Base-by-base conservation (phyloP, 2,888 invertebrate species). In the Cephus nigrinus region DNA sequence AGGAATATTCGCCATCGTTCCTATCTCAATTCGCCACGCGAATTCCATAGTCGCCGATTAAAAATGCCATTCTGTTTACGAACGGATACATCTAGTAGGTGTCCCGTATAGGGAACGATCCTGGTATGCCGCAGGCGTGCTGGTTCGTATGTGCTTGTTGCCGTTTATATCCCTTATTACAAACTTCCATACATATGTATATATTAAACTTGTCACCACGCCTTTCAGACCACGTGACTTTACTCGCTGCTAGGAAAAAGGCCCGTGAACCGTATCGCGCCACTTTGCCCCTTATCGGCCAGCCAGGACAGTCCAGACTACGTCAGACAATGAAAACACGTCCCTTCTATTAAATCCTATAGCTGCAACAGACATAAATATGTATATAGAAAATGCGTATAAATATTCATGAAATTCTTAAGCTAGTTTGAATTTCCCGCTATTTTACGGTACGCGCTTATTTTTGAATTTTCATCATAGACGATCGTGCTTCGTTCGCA, bases 131-230 rank as follows among this genome's bases (percentile, higher is more conserved):
- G 12, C 12, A 33, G 31, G 71, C 71, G 71, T 71, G 71, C 23
- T 55, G 1, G 23, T 23, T 23, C 55, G 23, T 23, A 15, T 55
- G 23, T 23, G 23, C 23, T 23, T 23, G 55, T 55, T 9, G 9
- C 33, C 71, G 5, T 71, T 71, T 33, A 15, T 71, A 71, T 31
- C 31, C 31, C 31, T 71, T 33, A 31, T 71, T 71, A 71, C 31
- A 71, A 71, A 71, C 32, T 12, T 23, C 71, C 31, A 71, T 71
- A 31, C 71, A 23, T 33, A 23, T 33, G 32, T 31, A 31, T 31
- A 31, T 71, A 71, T 71, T 71, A 71, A 71, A 71, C 71, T 31
- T 33, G 71, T 71, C 71, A 71, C 71, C 71, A 33, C 71, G 12
- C 71, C 71, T 31, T 71, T 33, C 5, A 5, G 0, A 30, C 33